phyloP scores from a whole-genome alignment of 2,888 invertebrate genomes.

The Amblyjoppa proteus region DNA sequence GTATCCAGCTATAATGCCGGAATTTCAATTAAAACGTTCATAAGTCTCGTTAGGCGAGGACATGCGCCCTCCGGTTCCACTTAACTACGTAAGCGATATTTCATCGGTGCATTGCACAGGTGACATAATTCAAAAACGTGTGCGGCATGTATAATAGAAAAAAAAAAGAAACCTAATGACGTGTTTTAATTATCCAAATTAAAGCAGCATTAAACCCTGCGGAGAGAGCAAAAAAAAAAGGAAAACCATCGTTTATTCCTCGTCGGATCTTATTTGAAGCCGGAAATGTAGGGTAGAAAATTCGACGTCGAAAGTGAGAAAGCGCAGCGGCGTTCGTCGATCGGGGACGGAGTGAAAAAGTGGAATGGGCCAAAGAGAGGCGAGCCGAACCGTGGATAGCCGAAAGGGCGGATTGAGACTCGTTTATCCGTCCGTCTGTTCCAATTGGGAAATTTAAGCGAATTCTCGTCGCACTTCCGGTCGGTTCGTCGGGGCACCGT shows the following conservation, averaged over 20 bases:
- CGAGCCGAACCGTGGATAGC: slow-evolving; percentile 27
- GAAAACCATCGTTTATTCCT: neutral
- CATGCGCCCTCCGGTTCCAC: slow-evolving; percentile 17
- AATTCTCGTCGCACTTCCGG: slow-evolving; percentile 48
- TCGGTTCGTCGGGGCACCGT: slow-evolving; percentile 30
- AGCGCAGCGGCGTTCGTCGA: slow-evolving; percentile 12
- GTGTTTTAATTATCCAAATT: slow-evolving; percentile 49
- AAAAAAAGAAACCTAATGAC: slow-evolving; percentile 5
- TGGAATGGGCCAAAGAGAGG: slow-evolving; percentile 36
- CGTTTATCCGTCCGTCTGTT: slow-evolving; percentile 56
- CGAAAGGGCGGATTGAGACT: slow-evolving; percentile 51
- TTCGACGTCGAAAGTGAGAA: neutral
- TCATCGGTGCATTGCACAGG: slow-evolving; percentile 45
- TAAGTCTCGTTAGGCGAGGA: slow-evolving; percentile 34
- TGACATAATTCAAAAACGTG: slow-evolving; percentile 5
- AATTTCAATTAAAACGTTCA: slow-evolving; percentile 61
- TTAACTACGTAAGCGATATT: slow-evolving; percentile 58
- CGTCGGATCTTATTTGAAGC: neutral
- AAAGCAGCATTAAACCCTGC: slow-evolving; percentile 40
- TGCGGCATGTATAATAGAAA: neutral
- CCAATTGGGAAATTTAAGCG: slow-evolving; percentile 58
- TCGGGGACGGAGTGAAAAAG: slow-evolving; percentile 15
- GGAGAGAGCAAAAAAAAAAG: slow-evolving; percentile 1
- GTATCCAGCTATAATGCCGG: slow-evolving; percentile 42
- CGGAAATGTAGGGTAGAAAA: neutral